Conservation (phyloP, 37 sponge, comb jelly and placozoan species). For the Ephydatia muelleri region DNA sequence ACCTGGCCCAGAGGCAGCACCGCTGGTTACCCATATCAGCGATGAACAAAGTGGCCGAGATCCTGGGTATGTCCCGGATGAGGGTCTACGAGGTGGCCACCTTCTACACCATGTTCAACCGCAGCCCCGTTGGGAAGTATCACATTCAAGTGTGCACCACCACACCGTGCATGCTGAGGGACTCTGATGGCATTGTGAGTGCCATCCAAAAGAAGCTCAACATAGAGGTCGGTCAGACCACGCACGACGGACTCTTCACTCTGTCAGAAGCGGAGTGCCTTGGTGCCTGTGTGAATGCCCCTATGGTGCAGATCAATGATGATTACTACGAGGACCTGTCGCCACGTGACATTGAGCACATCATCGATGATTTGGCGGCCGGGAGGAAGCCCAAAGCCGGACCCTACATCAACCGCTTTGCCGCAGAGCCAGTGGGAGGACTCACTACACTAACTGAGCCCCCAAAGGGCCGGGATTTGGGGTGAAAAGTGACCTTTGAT, state of each 20-base stretch:
- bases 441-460: conserved; percentile 89
- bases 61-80: conserved; percentile 91
- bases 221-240: conserved; percentile 88
- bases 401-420: conserved; percentile 76
- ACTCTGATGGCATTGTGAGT: conserved; percentile 71
- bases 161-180: conserved; percentile 97
- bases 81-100: conserved; percentile 96
- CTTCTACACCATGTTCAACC: conserved; percentile 99
- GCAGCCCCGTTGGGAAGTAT: conserved; percentile 88
- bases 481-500: conserved; percentile 73
- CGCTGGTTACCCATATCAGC: conserved; percentile 97
- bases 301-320: conserved; percentile 97
- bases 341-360: conserved; percentile 75
- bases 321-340: conserved; percentile 93
- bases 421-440: conserved; percentile 91
- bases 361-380: conserved; percentile 76
- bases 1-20: conserved; percentile 98
- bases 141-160: conserved; percentile 97
- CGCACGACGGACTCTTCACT: conserved; percentile 87
- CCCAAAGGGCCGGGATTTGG: conserved; percentile 97
- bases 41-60: conserved; percentile 92
- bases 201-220: conserved; percentile 77
- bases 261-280: conserved; percentile 96
- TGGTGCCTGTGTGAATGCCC: conserved; percentile 99
- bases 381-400: conserved; percentile 87